phyloP scores from a whole-genome alignment of 2,797 vertebrate species.

The Erethizon dorsatum region DNA sequence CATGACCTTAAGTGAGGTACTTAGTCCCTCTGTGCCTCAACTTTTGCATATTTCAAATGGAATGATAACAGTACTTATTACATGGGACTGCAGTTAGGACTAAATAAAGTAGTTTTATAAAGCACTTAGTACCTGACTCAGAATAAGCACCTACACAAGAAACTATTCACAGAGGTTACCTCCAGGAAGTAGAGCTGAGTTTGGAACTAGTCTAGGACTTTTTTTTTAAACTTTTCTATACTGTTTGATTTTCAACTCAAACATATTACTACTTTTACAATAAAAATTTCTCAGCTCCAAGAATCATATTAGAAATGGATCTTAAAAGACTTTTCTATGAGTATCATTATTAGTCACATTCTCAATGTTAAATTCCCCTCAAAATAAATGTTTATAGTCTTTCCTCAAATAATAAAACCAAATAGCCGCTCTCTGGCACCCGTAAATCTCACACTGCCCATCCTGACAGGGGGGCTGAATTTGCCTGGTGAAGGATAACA shows the following conservation, averaged over 20 bases:
- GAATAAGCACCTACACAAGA: neutral
- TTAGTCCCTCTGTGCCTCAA: neutral
- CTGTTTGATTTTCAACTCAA: conserved; percentile 62
- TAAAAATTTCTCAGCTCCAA: conserved; percentile 62
- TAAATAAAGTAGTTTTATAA: neutral
- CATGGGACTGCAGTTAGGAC: neutral
- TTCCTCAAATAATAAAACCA: conserved; percentile 69
- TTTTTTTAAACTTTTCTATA: neutral
- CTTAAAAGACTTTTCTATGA: conserved; percentile 57
- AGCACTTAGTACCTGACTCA: neutral
- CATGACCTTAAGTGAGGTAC: neutral
- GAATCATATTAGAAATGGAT: conserved; percentile 65
- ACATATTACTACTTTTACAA: conserved; percentile 42
- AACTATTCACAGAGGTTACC: neutral
- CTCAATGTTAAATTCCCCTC: conserved; percentile 68
- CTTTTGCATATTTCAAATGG: neutral
- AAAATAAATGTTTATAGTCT: conserved; percentile 65
- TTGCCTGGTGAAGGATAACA: conserved; percentile 65
- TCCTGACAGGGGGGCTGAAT: conserved; percentile 49
- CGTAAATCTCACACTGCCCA: neutral
- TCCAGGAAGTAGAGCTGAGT: neutral
- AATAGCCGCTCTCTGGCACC: conserved; percentile 32
- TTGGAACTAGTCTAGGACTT: neutral
- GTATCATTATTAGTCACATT: conserved; percentile 60
- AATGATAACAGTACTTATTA: neutral